Conservation (phyloP, 2,113 vertebrate species). For the Struthidea cinerea region DNA sequence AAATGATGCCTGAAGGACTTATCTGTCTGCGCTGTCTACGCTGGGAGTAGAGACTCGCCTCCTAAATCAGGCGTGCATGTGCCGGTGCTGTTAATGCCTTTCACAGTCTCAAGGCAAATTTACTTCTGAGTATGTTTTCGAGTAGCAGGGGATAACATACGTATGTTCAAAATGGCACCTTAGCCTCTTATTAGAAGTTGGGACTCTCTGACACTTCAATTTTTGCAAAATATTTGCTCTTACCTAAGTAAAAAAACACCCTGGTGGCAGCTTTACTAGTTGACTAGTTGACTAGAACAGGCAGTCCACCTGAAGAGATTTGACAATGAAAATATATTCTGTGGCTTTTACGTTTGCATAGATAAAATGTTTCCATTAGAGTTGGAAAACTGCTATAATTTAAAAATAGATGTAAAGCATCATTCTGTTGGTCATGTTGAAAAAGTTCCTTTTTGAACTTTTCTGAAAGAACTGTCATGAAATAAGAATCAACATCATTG, state of each 20-base stretch:
- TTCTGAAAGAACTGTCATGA: not conserved
- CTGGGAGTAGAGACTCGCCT: not conserved
- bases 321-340: not conserved
- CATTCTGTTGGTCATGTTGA: not conserved
- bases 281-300: not conserved
- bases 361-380: not conserved
- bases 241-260: fast-evolving
- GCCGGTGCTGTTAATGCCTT: not conserved
- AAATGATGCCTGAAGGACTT: not conserved
- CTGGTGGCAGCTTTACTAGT: not conserved
- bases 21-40: not conserved
- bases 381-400: not conserved
- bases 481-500: not conserved
- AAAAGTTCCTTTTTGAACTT: not conserved
- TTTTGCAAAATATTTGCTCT: not conserved
- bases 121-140: not conserved
- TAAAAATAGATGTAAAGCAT: not conserved
- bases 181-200: not conserved
- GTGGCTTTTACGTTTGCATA: not conserved
- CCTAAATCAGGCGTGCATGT: not conserved
- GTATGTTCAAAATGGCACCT: not conserved
- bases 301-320: not conserved
- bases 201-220: not conserved
- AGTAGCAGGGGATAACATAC: not conserved
- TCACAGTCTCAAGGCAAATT: not conserved